Evolutionary conservation across 2,113 vertebrate genomes (phyloP).

Genomic region (Sinosuthora webbiana): DNA sequence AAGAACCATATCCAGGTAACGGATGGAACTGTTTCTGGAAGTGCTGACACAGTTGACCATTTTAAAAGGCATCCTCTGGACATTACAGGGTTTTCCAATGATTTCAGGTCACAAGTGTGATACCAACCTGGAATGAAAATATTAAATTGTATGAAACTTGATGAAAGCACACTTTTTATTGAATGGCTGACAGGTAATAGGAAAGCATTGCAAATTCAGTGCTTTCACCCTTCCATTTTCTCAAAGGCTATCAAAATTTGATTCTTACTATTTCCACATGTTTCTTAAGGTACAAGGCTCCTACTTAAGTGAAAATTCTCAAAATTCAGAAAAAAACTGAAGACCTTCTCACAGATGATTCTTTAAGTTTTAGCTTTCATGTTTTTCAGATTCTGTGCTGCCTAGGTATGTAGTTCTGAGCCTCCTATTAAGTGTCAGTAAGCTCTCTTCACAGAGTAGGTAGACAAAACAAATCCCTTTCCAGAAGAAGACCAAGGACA

Average conservation of each 20-base stretch:
- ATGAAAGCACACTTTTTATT: not conserved
- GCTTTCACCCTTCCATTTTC: not conserved
- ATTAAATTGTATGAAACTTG: not conserved
- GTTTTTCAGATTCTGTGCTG: not conserved
- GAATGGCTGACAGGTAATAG: not conserved
- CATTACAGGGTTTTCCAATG: not conserved
- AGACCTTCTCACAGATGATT: not conserved
- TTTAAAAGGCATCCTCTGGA: not conserved
- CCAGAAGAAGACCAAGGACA: not conserved
- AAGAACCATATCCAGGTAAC: not conserved
- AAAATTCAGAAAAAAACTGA: not conserved
- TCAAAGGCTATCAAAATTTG: not conserved
- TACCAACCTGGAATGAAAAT: not conserved
- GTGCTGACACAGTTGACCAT: not conserved
- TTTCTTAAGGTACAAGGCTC: not conserved
- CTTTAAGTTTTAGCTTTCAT: not conserved
- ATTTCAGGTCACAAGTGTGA: not conserved
- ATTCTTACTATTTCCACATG: not conserved
- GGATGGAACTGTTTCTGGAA: not conserved
- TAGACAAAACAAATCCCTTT: not conserved
- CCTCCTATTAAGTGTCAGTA: not conserved
- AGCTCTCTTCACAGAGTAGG: not conserved
- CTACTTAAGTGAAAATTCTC: not conserved
- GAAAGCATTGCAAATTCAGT: not conserved
- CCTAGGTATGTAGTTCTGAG: not conserved